These are phyloP conservation scores for Drosophila buzzatii DNA, from an alignment of 2,888 invertebrate species.

Conservation along the genomic window DNA sequence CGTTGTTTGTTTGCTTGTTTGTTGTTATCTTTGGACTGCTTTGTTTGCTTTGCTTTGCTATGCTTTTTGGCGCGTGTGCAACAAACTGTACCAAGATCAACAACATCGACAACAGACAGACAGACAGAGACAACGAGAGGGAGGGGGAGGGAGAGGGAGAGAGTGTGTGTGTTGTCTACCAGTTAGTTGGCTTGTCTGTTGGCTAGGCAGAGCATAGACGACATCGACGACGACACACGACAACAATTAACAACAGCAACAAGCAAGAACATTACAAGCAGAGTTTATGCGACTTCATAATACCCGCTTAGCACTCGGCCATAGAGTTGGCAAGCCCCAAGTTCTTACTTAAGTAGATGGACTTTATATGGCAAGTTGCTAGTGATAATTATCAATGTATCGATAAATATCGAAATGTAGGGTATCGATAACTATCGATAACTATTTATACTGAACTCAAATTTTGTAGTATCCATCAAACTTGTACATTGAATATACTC, in stretches of 20 bases:
- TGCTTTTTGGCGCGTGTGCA: conserved; percentile 69
- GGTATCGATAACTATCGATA: too few relatives aligned
- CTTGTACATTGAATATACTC: neutral
- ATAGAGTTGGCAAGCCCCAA: too few relatives aligned
- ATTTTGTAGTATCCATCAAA: neutral
- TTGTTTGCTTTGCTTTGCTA: conserved; percentile 37
- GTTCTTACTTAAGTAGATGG: too few relatives aligned
- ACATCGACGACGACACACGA: conserved; percentile 12
- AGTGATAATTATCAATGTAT: too few relatives aligned
- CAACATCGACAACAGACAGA: conserved; percentile 20
- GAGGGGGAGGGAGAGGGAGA: conserved; percentile 8
- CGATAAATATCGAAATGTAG: too few relatives aligned
- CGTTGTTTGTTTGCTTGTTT: conserved; percentile 25
- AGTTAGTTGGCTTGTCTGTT: conserved; percentile 27
- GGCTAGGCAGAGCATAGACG: conserved; percentile 7
- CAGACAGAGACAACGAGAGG: neutral
- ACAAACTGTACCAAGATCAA: conserved; percentile 70
- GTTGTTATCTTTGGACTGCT: conserved; percentile 21
- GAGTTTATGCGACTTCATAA: neutral
- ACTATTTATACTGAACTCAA: too few relatives aligned
- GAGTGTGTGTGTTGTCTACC: conserved; percentile 25
- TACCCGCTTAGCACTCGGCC: neutral
- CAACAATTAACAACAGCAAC: conserved; percentile 34
- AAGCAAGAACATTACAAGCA: conserved; percentile 9
- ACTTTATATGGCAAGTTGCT: too few relatives aligned